Percentiles rank a stretch among this genome's conserved stretches.
Evolutionary conservation across 92 coral and sea anemone genomes (phyloP).

Genomic region (Porites evermanni): DNA sequence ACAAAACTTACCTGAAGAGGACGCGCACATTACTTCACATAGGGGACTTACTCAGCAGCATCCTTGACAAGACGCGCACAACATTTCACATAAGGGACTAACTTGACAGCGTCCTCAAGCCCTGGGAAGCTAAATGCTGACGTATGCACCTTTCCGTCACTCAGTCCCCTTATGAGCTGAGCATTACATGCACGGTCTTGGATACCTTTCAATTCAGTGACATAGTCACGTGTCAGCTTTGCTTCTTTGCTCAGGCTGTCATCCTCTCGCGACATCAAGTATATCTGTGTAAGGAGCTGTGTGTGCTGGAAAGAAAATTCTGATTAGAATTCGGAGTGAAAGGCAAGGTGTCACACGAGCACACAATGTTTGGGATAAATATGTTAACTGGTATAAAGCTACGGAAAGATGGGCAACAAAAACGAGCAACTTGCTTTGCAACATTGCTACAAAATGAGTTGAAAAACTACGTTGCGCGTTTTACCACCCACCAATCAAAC

Average conservation of each 20-base stretch:
- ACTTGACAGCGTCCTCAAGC: constrained; percentile 88
- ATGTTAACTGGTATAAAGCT: too few relatives aligned
- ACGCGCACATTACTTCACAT: too few relatives aligned
- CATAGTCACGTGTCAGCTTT: constrained; percentile 67
- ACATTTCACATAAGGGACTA: background rate
- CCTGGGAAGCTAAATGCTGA: constrained; percentile 85
- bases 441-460: too few relatives aligned
- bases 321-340: too few relatives aligned
- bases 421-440: too few relatives aligned
- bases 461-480: too few relatives aligned
- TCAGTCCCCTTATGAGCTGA: constrained; percentile 75
- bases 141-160: constrained; percentile 59
- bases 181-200: constrained; percentile 84
- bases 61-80: background rate
- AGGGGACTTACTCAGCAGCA: too few relatives aligned
- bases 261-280: constrained; percentile 80
- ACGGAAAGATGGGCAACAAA: too few relatives aligned
- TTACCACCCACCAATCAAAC: too few relatives aligned
- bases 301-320: constrained; percentile 64
- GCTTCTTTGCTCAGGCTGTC: constrained; percentile 82
- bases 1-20: too few relatives aligned
- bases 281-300: constrained; percentile 88
- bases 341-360: too few relatives aligned
- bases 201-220: constrained; percentile 83
- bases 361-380: too few relatives aligned